phyloP scores from a whole-genome alignment of 1,140 invertebrate species.

The Lordiphosa stackelbergi region DNA sequence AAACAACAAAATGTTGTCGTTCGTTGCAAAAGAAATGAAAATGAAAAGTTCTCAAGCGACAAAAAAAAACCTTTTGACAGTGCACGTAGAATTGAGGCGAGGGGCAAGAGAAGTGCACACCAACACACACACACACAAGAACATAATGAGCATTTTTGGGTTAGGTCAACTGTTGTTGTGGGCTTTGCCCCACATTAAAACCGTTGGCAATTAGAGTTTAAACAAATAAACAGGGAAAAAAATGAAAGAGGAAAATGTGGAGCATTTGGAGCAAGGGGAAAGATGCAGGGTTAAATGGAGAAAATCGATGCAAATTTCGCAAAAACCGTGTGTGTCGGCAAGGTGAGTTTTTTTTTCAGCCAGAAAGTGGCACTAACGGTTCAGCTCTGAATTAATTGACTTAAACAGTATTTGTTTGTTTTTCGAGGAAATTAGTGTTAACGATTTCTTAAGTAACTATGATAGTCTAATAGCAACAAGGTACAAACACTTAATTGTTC shows the following conservation, averaged over 20 bases:
- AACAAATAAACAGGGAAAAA: conserved; percentile 23
- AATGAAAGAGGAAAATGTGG: conserved; percentile 17
- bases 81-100: conserved; percentile 32
- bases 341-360: no score
- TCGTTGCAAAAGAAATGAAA: conserved; percentile 49
- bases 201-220: conserved; percentile 35
- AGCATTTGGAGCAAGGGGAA: background rate
- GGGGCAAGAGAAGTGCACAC: background rate
- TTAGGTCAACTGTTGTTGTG: conserved; percentile 25
- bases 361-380: no score
- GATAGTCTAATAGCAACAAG: no score
- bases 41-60: conserved; percentile 65
- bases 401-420: no score
- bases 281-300: conserved; percentile 16
- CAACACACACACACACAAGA: conserved; percentile 5
- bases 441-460: no score
- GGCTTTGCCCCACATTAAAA: conserved; percentile 39
- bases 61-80: conserved; percentile 44
- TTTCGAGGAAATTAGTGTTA: no score
- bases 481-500: no score
- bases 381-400: no score
- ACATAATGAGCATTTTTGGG: conserved; percentile 41
- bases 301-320: conserved; percentile 27
- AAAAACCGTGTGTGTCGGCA: no score
- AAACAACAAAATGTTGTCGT: conserved; percentile 29